Evolutionary conservation across 2,888 invertebrate species (phyloP).

Genomic region (Agrochola macilenta): DNA sequence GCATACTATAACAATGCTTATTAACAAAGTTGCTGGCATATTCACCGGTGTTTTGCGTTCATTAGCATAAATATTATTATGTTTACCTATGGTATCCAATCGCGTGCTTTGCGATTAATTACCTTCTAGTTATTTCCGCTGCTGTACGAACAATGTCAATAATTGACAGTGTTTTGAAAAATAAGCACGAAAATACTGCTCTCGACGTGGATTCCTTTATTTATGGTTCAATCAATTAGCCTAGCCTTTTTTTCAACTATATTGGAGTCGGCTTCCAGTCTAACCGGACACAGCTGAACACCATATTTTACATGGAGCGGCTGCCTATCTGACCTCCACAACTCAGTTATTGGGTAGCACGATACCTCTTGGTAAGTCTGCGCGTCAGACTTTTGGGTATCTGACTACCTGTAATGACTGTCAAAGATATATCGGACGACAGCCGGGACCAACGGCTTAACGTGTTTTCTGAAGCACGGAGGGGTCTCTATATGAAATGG

Average conservation of each 20-base stretch:
- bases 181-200: not conserved
- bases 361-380: no score
- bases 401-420: no score
- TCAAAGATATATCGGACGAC: no score
- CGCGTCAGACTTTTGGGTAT: no score
- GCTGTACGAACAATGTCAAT: slow-evolving; percentile 4
- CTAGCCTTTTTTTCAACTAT: not conserved
- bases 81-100: slow-evolving; percentile 36
- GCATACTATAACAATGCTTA: slow-evolving; percentile 49
- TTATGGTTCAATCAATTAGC: not conserved
- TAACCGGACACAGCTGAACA: no score
- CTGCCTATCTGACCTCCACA: no score
- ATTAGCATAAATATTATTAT: slow-evolving; percentile 16
- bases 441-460: no score
- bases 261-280: not conserved
- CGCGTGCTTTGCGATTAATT: slow-evolving; percentile 28
- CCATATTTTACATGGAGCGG: no score
- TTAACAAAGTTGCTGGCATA: slow-evolving; percentile 47
- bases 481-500: no score
- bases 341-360: no score
- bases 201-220: no score
- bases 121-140: slow-evolving; percentile 29
- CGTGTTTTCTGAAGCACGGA: no score
- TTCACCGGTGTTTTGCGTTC: slow-evolving; percentile 32
- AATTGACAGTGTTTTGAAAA: not conserved